phyloP scores from a whole-genome alignment of 1,140 invertebrate genomes.

The Choristoneura fumiferana region DNA sequence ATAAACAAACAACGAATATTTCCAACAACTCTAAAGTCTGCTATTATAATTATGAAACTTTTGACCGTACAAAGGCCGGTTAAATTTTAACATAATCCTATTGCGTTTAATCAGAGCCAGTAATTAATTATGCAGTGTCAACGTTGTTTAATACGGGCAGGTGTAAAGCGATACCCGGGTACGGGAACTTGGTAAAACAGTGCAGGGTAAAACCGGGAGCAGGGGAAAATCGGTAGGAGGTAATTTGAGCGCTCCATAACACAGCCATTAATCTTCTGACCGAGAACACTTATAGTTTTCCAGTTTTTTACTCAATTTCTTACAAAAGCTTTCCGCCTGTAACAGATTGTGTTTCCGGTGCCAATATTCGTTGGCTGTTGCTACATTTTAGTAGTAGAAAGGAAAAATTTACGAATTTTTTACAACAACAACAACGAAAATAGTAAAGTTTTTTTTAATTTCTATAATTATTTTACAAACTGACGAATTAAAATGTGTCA shows the following conservation, averaged over 20 bases:
- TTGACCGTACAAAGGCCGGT: not conserved
- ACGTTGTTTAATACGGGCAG: slow-evolving; percentile 27
- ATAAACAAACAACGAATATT: no score
- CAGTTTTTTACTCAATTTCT: slow-evolving; percentile 30
- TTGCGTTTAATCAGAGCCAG: slow-evolving; percentile 2
- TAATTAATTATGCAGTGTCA: slow-evolving; percentile 37
- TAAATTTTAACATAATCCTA: not conserved
- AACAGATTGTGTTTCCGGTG: not conserved
- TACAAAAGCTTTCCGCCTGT: not conserved
- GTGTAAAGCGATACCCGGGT: slow-evolving; percentile 34
- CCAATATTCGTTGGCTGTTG: no score
- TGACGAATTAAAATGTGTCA: no score
- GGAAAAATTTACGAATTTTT: no score
- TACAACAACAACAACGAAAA: no score
- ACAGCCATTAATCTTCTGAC: slow-evolving; percentile 51
- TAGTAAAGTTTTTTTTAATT: no score
- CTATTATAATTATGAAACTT: no score
- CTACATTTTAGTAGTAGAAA: no score
- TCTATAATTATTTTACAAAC: no score
- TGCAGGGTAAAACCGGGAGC: slow-evolving; percentile 27
- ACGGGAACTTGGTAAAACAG: slow-evolving; percentile 32
- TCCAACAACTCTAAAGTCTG: no score
- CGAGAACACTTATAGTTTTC: slow-evolving; percentile 23
- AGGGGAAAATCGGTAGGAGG: slow-evolving; percentile 27
- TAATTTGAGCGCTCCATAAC: slow-evolving; percentile 22